phyloP scores from a whole-genome alignment of 37 sponge, comb jelly and placozoan species.

The Hexactinellida sp. region DNA sequence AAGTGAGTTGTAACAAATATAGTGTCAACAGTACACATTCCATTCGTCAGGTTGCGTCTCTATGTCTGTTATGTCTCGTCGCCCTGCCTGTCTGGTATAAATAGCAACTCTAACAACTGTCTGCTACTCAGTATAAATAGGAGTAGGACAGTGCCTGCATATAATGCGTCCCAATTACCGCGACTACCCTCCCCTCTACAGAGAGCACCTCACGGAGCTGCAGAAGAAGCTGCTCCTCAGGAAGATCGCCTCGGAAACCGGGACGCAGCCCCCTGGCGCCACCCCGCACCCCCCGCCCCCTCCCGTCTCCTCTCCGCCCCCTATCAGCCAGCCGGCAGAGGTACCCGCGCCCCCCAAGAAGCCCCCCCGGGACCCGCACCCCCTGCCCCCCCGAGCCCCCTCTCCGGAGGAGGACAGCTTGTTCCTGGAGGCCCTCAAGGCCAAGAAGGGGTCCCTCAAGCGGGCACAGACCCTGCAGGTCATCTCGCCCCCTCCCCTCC shows the following conservation, averaged over 20 bases:
- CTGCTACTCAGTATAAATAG: too few species aligned
- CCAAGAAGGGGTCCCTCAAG: constrained; percentile 14
- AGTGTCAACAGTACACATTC: too few species aligned
- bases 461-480: not conserved
- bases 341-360: not conserved
- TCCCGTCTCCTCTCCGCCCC: not conserved
- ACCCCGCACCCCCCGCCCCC: not conserved
- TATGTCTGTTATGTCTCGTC: too few species aligned
- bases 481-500: not conserved
- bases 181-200: too few species aligned
- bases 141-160: too few species aligned
- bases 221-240: not conserved
- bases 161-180: too few species aligned
- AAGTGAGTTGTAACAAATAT: not conserved
- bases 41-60: too few species aligned
- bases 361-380: not conserved
- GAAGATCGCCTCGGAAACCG: not conserved
- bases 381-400: not conserved
- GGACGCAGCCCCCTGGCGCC: not conserved
- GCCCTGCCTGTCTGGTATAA: too few species aligned
- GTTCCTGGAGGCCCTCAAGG: not conserved
- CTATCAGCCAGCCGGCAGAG: not conserved
- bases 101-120: too few species aligned
- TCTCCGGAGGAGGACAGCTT: not conserved
- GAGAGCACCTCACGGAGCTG: not conserved